Percentiles rank a stretch among this genome's conserved stretches.
phyloP scores from a whole-genome alignment of 2,113 vertebrate genomes.

The Procavia capensis region DNA sequence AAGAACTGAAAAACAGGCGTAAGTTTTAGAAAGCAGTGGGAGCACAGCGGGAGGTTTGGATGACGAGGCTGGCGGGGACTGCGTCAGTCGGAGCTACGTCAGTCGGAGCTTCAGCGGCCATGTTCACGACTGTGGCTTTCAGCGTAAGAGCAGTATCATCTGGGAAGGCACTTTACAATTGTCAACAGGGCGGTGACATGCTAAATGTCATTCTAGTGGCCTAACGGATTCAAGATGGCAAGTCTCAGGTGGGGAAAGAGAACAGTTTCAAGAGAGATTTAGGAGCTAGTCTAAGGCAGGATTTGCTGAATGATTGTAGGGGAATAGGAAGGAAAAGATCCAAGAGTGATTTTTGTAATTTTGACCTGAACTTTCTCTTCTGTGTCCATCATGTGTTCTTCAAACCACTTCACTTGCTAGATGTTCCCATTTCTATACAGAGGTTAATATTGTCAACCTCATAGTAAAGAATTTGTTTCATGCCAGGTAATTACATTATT shows the following conservation, averaged over 20 bases:
- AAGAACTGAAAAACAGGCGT: slow-evolving; percentile 11
- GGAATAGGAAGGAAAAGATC: neutral
- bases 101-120: neutral
- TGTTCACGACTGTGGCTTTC: neutral
- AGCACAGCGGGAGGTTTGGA: neutral
- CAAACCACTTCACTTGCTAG: neutral
- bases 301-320: neutral
- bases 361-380: neutral
- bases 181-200: neutral
- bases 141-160: neutral
- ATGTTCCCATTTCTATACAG: neutral
- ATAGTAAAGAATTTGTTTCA: neutral
- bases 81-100: neutral
- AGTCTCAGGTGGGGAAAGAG: neutral
- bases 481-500: neutral
- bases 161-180: neutral
- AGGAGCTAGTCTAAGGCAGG: neutral
- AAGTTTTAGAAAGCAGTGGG: slow-evolving; percentile 33
- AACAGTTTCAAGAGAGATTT: slow-evolving; percentile 6
- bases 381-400: neutral
- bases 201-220: neutral
- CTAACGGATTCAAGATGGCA: neutral
- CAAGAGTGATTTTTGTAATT: neutral
- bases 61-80: neutral
- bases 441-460: neutral